Conservation (phyloP, 2,888 invertebrate genomes). For the Strigamia transsilvanica region DNA sequence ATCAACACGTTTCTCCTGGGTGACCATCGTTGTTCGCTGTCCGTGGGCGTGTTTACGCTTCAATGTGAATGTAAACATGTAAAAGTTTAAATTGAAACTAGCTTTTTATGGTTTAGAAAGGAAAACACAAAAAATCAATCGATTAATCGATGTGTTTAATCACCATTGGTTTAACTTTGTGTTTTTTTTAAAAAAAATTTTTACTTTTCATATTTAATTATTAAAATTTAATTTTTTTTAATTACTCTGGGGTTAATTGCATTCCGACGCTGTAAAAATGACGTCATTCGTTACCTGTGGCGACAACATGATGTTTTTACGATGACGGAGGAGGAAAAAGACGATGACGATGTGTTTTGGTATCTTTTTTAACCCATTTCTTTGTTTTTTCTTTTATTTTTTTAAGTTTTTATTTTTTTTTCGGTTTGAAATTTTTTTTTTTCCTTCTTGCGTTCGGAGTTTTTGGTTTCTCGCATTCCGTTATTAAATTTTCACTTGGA, state of each 20-base stretch:
- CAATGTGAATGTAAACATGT: background rate
- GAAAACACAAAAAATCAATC: background rate
- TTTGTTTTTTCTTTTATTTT: background rate
- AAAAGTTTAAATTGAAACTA: background rate
- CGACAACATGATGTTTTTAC: background rate
- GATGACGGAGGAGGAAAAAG: background rate
- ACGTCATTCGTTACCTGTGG: slow-evolving; percentile 18
- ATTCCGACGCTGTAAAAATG: background rate
- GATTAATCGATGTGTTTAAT: background rate
- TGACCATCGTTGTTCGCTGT: slow-evolving; percentile 6
- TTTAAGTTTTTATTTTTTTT: background rate
- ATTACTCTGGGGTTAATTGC: background rate
- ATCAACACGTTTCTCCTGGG: background rate
- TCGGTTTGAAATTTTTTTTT: background rate
- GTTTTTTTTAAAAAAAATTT: too few species aligned
- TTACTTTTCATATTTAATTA: too few species aligned
- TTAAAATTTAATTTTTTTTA: background rate
- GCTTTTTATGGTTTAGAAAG: background rate
- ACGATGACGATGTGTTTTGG: slow-evolving; percentile 42
- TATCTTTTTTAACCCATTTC: slow-evolving; percentile 22
- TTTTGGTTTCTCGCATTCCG: slow-evolving; percentile 51
- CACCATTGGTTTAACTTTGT: background rate
- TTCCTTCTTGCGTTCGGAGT: slow-evolving; percentile 41
- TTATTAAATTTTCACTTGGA: slow-evolving; percentile 55
- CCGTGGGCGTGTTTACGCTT: background rate